Percentiles rank a stretch among this genome's conserved stretches.
These are phyloP conservation scores for Phenganax stokvisi DNA, from an alignment of 92 coral and sea anemone genomes.

Conservation along the genomic window DNA sequence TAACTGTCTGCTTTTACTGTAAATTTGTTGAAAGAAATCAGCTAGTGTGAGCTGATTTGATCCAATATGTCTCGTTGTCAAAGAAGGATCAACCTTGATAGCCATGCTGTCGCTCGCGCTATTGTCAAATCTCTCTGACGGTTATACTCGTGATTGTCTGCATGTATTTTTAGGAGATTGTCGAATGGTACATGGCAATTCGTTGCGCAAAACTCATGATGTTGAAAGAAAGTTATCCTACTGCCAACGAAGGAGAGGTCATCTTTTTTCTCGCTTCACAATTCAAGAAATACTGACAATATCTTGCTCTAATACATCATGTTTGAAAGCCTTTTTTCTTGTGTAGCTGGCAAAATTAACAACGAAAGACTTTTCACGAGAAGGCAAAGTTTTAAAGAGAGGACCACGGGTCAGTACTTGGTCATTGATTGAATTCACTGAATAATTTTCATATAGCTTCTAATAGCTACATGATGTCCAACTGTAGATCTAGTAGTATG, in stretches of 20 bases:
- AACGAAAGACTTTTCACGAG: constrained; percentile 59
- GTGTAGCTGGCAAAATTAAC: constrained; percentile 46
- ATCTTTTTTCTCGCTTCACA: not conserved
- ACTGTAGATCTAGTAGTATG: too few relatives aligned
- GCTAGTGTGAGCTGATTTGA: too few relatives aligned
- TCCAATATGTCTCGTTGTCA: too few relatives aligned
- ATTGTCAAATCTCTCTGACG: too few relatives aligned
- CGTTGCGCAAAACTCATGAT: constrained; percentile 63
- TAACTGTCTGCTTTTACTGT: not conserved
- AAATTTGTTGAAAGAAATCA: too few relatives aligned
- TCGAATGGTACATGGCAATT: constrained; percentile 92
- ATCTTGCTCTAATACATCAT: not conserved
- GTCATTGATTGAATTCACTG: not conserved
- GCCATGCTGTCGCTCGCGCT: too few relatives aligned
- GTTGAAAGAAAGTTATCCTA: constrained; percentile 49
- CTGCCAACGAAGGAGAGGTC: constrained; percentile 50
- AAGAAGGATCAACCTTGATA: too few relatives aligned
- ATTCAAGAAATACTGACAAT: constrained; percentile 3
- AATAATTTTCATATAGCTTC: not conserved
- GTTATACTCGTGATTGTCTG: too few relatives aligned
- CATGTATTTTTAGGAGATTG: constrained; percentile 58
- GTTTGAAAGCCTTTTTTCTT: not conserved
- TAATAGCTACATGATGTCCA: too few relatives aligned
- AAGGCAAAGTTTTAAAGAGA: constrained; percentile 65
- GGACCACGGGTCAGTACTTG: constrained; percentile 70